Base-by-base conservation (phyloP, 2,113 vertebrate genomes). In the Cromileptes altivelis region DNA sequence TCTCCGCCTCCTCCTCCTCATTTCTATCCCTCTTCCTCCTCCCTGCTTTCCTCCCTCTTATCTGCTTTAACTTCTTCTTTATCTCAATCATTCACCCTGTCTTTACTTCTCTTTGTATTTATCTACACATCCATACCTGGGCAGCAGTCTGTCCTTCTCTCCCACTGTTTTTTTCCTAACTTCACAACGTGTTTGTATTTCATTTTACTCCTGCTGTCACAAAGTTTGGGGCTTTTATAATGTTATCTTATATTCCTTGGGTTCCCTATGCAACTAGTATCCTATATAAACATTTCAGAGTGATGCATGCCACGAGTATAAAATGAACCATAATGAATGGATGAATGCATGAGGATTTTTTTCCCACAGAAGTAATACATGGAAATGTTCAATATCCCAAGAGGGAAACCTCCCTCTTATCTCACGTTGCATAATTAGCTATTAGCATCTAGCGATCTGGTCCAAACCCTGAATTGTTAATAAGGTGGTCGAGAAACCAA, bases 311-410 rank as follows among this genome's bases (percentile, higher is more conserved):
- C 2, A 21, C 15, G 33, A 63, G 21, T 62, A 37, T 6, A 11
- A 37, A 52, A 23, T 14, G 23, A 7, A 62, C 21, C 12, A 52
- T 21, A 50, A 50, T 50, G 15, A n/a, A 3, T 63, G 0, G 8
- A 50, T 33, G 6, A 45, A 12, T 45, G 42, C 23, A 47, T 12
- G 5, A 18, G 14, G 23, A 18, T 27, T 17, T 25, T 30, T 21
- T 21, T 33, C n/a, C 5, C 17, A 4, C 25, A 53, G 21, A 52
- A 55, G 12, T 52, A 33, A 47, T 50, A 50, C 19, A n/a, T 61
- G 55, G 21, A 75, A 40, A 75, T 55, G 9, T 47, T 73, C n/a
- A 45, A 21, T 47, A 47, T 60, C 9, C 55, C 23, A 58, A 47
- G 40, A 72, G 18, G 13, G 19, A 50, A 50, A 50, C 42, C 18